Percentiles rank a stretch among this genome's conserved stretches.
Conservation (phyloP, 2,113 vertebrate genomes). For the Rhynchomys soricoides region DNA sequence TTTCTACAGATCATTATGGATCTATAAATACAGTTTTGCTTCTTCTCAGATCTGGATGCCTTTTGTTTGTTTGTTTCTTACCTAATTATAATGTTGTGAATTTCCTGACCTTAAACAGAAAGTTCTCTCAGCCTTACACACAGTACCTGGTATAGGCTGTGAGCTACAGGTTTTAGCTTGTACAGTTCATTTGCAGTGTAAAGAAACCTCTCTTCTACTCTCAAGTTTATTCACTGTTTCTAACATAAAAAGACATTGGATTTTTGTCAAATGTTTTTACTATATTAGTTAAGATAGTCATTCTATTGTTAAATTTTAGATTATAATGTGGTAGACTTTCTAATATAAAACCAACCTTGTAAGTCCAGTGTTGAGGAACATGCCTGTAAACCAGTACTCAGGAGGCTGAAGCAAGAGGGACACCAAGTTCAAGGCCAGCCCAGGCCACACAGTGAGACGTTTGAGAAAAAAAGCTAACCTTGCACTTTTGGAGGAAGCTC, state of each 20-base stretch:
- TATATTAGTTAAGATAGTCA: not conserved
- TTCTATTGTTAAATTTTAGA: not conserved
- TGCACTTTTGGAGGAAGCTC: not conserved
- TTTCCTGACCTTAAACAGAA: not conserved
- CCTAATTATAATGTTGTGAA: not conserved
- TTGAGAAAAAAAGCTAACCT: not conserved
- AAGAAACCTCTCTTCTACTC: not conserved
- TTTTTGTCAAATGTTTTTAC: not conserved
- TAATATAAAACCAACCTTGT: not conserved
- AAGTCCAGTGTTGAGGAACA: too few species aligned
- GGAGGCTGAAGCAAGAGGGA: not conserved
- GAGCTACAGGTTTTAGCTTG: not conserved
- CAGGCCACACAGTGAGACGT: not conserved
- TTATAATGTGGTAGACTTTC: not conserved
- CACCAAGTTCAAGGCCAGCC: not conserved
- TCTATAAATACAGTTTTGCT: not conserved
- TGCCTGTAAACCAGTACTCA: not conserved
- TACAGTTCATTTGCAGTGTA: not conserved
- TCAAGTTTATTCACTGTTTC: not conserved
- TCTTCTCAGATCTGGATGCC: not conserved
- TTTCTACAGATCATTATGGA: not conserved
- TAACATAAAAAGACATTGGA: not conserved
- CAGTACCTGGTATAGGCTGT: not conserved
- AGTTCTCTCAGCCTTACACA: not conserved
- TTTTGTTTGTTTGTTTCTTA: constrained; percentile 1